These are phyloP conservation scores for Indicator indicator DNA, from an alignment of 2,113 vertebrate species.

Conservation along the genomic window DNA sequence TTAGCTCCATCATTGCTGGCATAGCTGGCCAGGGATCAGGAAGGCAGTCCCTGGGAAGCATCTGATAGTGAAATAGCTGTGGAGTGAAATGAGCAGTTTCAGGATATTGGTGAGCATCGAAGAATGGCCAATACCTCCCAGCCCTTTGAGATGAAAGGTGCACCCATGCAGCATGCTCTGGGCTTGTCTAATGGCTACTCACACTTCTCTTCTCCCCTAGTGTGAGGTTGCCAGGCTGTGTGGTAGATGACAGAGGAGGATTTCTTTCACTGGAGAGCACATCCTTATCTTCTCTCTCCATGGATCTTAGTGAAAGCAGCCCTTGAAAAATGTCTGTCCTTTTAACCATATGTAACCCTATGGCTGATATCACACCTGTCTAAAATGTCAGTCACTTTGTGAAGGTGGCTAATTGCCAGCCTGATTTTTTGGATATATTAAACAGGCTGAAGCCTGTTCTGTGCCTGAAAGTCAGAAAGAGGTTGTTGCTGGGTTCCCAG, in stretches of 20 bases:
- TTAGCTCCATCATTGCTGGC: background rate
- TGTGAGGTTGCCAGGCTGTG: background rate
- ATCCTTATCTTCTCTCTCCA: background rate
- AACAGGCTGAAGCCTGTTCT: background rate
- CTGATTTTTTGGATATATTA: background rate
- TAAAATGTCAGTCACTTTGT: background rate
- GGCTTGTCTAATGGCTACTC: background rate
- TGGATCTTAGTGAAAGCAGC: background rate
- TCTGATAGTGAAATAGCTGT: accelerated
- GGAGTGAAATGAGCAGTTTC: background rate
- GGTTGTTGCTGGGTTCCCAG: background rate
- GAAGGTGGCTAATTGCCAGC: background rate
- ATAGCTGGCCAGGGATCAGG: background rate
- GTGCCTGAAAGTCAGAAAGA: background rate
- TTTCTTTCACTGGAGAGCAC: background rate
- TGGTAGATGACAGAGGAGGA: background rate
- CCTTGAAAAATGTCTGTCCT: background rate
- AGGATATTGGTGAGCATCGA: background rate
- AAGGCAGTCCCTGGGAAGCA: background rate
- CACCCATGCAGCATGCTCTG: accelerated
- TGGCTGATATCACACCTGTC: accelerated
- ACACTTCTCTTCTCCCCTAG: background rate
- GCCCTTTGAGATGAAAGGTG: background rate
- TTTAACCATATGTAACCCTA: background rate
- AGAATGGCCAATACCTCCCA: background rate